A percentile compares a stretch with the other conserved stretches of the same genome.
Evolutionary conservation across 2,797 vertebrate genomes (phyloP).

Genomic region (Phalanger gymnotis): DNA sequence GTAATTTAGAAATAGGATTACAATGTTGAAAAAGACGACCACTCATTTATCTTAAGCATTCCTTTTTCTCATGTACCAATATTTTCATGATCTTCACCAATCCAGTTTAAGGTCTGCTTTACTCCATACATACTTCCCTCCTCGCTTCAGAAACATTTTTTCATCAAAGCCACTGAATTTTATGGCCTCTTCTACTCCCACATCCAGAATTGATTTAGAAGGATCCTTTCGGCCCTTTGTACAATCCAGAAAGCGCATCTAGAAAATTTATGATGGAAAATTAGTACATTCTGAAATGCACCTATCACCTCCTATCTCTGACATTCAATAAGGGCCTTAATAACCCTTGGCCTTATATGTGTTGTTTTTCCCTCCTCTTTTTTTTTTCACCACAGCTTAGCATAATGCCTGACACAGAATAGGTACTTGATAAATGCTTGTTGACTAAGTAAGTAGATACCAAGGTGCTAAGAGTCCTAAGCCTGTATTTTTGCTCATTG

Average conservation of each 20-base stretch:
- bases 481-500: background rate
- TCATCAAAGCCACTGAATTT: constrained; percentile 96
- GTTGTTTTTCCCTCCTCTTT: background rate
- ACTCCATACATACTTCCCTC: constrained; percentile 96
- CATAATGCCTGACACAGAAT: background rate
- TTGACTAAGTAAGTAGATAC: background rate
- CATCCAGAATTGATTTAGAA: constrained; percentile 94
- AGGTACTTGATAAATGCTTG: background rate
- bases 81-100: constrained; percentile 85
- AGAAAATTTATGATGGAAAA: background rate
- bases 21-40: accelerated
- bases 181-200: constrained; percentile 92
- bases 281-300: background rate
- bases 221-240: constrained; percentile 93
- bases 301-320: accelerated
- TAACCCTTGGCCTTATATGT: background rate
- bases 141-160: constrained; percentile 93
- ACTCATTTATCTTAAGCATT: accelerated
- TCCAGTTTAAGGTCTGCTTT: constrained; percentile 95
- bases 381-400: background rate
- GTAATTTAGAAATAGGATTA: background rate
- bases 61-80: accelerated
- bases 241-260: constrained; percentile 98
- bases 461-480: background rate
- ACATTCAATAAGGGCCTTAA: too few relatives aligned